These are phyloP conservation scores for Phragmatobia fuliginosa DNA, from an alignment of 2,888 invertebrate species.

Conservation along the genomic window DNA sequence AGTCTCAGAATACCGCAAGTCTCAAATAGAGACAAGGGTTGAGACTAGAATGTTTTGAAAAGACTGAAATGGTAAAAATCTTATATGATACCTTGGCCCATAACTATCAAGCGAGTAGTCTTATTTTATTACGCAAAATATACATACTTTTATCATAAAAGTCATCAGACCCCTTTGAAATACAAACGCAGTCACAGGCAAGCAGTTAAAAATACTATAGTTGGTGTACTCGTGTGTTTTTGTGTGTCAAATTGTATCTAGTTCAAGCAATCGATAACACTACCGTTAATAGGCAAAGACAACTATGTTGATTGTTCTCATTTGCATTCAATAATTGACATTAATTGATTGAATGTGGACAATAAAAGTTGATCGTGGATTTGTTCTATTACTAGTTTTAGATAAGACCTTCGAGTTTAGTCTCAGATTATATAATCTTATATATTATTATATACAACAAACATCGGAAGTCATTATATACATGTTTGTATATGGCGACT, in stretches of 20 bases:
- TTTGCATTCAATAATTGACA: slow-evolving; percentile 3
- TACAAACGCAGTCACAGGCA: neutral
- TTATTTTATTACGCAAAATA: neutral
- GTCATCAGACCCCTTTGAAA: neutral
- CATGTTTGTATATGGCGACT: slow-evolving; percentile 10
- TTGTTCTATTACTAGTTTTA: slow-evolving; percentile 4
- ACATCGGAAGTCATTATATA: slow-evolving; percentile 27
- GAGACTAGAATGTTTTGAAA: neutral
- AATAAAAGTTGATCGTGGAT: neutral
- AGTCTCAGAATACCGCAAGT: neutral
- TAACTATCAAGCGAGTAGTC: neutral
- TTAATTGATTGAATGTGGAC: neutral
- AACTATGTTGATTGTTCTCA: neutral
- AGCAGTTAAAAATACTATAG: too few relatives aligned
- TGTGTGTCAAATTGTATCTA: neutral
- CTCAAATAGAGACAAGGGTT: too few relatives aligned
- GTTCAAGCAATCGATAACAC: slow-evolving; percentile 3
- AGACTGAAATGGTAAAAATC: too few relatives aligned
- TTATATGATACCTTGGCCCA: neutral
- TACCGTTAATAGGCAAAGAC: neutral
- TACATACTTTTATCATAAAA: neutral
- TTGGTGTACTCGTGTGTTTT: neutral
- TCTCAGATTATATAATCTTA: neutral
- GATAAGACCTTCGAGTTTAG: slow-evolving; percentile 2
- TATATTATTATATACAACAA: neutral